Base-by-base conservation (phyloP, 2,888 invertebrate genomes). In the Eristalis arbustorum region DNA sequence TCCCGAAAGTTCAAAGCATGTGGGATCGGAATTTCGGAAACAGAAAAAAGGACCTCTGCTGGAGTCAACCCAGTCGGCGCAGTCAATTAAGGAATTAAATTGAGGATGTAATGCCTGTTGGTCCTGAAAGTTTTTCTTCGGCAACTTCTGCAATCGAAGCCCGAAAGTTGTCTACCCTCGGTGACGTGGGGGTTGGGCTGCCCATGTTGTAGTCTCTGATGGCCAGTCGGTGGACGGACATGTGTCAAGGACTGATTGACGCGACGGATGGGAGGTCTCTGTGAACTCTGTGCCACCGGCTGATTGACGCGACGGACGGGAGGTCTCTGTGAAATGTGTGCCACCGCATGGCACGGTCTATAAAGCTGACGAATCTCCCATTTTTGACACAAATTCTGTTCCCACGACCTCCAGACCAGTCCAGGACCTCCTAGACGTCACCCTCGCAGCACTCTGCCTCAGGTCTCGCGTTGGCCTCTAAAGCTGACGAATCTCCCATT, bases 11-110 rank as follows among this genome's bases (percentile, higher is more conserved):
- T 18, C 10, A 28, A 67, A 59, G 14, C 75, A 67, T 49, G 64
- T 74, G 61, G 73, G 73, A 34, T 57, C 25, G 25, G 56, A 57
- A 64, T 74, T 74, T 59, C 18, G 2, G 5, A 18, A 49, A 18
- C 1, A 6, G 6, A 18, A 49, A 49, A 18, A 18, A 49, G 2
- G 49, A 49, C 18, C 49, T 18, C 18, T 49, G 18, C 8, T 49
- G 18, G 49, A 49, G 49, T 49, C 49, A 49, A 49, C 49, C 49
- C 49, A 49, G 18, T 49, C 49, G 18, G 18, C 49, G 18, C 49
- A 49, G 18, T 49, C 49, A 49, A 49, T 49, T 49, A 49, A 18
- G 18, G 49, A 49, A 49, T 49, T 49, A 49, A 49, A 49, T 49
- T 18, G 49, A 18, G 49, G 18, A 49, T 49, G 49, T 49, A 49